Conservation (phyloP, 35 echinoderm and acorn worm genomes). For the Anneissia japonica region DNA sequence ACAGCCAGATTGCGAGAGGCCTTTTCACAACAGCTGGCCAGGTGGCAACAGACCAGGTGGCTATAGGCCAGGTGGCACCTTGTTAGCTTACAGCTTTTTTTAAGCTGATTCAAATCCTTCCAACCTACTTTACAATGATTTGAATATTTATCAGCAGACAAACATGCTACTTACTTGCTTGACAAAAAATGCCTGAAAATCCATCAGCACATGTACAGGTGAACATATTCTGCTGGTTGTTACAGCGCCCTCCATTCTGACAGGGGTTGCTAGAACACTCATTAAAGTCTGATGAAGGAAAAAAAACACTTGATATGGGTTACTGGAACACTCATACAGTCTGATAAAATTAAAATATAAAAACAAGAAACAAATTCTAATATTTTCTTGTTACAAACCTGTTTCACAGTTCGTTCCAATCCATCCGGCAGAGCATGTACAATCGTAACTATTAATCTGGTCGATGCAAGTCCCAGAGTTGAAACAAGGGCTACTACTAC, state of each 20-base stretch:
- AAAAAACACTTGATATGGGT: background rate
- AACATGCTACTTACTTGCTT: background rate
- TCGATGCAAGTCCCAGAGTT: conserved; percentile 19
- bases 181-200: conserved; percentile 29
- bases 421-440: conserved; percentile 8
- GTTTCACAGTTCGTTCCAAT: conserved; percentile 24
- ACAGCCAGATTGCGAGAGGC: too few species aligned
- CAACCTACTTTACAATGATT: too few species aligned
- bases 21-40: too few species aligned
- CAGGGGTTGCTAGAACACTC: conserved; percentile 44
- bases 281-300: background rate
- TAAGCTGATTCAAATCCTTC: too few species aligned
- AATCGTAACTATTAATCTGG: background rate
- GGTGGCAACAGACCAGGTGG: too few species aligned
- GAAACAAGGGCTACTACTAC: conserved; percentile 13
- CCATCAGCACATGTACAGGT: conserved; percentile 23
- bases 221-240: conserved; percentile 13
- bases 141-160: too few species aligned
- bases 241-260: conserved; percentile 39
- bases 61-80: too few species aligned
- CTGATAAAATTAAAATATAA: too few species aligned
- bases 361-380: too few species aligned
- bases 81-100: too few species aligned
- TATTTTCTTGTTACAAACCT: background rate
- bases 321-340: too few species aligned